These are phyloP conservation scores for Petrocephalus zakoni DNA, from an alignment of 2,113 vertebrate genomes.

Conservation along the genomic window DNA sequence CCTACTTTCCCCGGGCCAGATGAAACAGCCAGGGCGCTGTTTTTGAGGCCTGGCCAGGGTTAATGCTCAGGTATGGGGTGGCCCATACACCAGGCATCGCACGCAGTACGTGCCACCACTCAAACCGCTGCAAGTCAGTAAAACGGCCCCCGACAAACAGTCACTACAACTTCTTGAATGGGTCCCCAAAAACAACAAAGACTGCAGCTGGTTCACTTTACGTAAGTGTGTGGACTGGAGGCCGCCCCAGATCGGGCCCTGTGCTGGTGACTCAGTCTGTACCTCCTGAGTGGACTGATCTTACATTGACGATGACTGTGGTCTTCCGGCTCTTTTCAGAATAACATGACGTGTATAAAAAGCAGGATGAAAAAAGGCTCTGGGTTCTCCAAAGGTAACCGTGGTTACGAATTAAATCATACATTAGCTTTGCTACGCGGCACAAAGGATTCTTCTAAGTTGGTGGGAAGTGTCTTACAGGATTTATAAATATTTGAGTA, in stretches of 20 bases:
- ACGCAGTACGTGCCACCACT: not conserved
- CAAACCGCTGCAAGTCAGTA: not conserved
- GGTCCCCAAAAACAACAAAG: not conserved
- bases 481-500: constrained; percentile 7
- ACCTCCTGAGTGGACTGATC: not conserved
- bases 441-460: not conserved
- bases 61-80: not conserved
- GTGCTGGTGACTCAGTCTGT: not conserved
- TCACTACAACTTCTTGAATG: not conserved
- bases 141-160: not conserved
- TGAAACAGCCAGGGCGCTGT: not conserved
- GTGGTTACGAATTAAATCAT: not conserved
- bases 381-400: not conserved
- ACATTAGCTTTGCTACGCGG: not conserved
- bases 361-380: not conserved
- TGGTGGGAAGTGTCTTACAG: not conserved
- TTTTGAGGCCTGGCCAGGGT: not conserved
- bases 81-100: not conserved
- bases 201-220: not conserved
- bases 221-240: not conserved
- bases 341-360: not conserved
- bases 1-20: constrained; percentile 12
- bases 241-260: not conserved
- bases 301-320: not conserved
- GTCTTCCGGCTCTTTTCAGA: not conserved